Evolutionary conservation across 2,888 invertebrate genomes (phyloP).

Genomic region (Papilio gigon): DNA sequence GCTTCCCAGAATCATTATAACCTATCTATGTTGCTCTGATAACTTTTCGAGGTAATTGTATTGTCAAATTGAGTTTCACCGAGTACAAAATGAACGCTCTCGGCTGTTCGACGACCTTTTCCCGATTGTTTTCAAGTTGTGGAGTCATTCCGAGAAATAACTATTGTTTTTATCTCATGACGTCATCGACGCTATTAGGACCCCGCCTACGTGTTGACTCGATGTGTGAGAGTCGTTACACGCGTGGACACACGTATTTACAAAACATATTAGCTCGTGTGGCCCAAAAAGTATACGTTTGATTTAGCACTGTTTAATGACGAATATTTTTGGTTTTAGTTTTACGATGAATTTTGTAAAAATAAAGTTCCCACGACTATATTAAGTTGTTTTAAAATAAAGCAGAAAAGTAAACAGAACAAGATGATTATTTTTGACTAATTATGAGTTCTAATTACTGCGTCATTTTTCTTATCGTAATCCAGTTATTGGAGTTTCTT

Average conservation of each 20-base stretch:
- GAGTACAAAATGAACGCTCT: background rate
- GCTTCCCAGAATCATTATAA: too few relatives aligned
- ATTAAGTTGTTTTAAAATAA: background rate
- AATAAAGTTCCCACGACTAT: background rate
- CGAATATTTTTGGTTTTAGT: background rate
- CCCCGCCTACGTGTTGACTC: constrained; percentile 35
- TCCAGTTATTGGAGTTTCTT: too few relatives aligned
- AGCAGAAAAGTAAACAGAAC: background rate
- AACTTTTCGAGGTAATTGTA: too few relatives aligned
- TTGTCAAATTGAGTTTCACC: too few relatives aligned
- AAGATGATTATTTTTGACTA: too few relatives aligned
- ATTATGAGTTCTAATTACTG: too few relatives aligned
- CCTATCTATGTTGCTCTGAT: too few relatives aligned
- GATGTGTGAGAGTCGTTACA: constrained; percentile 24
- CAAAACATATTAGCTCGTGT: constrained; percentile 22
- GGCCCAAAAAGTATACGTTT: constrained; percentile 15
- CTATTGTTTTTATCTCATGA: constrained; percentile 44
- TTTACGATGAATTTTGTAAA: background rate
- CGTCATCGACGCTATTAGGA: constrained; percentile 41
- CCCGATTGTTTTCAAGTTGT: constrained; percentile 42
- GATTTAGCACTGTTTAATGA: constrained; percentile 4
- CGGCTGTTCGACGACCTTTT: constrained; percentile 34
- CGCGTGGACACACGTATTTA: constrained; percentile 25
- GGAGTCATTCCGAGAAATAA: constrained; percentile 45
- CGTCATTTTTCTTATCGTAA: too few relatives aligned